A percentile compares a stretch with the other conserved stretches of the same genome.
phyloP scores from a whole-genome alignment of 1,140 invertebrate genomes.

The Macrobrachium nipponense region DNA sequence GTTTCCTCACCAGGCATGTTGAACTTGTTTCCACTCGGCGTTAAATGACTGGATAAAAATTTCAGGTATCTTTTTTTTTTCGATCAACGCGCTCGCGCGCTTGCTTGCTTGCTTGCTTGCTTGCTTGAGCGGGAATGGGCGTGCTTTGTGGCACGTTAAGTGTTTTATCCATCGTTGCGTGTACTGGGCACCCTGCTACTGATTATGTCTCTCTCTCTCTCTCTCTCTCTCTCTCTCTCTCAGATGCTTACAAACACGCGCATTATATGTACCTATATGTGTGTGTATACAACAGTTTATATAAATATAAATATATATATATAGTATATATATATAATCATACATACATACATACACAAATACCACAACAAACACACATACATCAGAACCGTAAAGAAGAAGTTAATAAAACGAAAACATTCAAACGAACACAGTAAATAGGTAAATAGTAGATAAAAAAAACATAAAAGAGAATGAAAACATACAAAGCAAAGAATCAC shows the following conservation, averaged over 20 bases:
- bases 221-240: conserved; percentile 19
- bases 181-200: neutral
- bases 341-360: too few relatives aligned
- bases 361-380: too few relatives aligned
- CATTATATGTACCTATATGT: neutral
- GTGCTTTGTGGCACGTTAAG: too few relatives aligned
- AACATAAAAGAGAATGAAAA: neutral
- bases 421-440: neutral
- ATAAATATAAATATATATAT: neutral
- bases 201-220: conserved; percentile 16
- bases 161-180: neutral
- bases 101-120: too few relatives aligned
- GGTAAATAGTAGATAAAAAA: neutral
- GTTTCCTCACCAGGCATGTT: neutral
- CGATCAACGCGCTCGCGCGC: too few relatives aligned
- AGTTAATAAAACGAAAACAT: too few relatives aligned
- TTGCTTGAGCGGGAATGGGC: too few relatives aligned
- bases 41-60: too few relatives aligned
- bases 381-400: too few relatives aligned
- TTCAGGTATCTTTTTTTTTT: too few relatives aligned
- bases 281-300: neutral
- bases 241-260: too few relatives aligned
- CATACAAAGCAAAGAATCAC: neutral
- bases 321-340: neutral
- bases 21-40: neutral